Evolutionary conservation across 2,888 invertebrate species (phyloP), one percentile per base, ranked within the genome.

Genomic region (Augiades crinisus): DNA sequence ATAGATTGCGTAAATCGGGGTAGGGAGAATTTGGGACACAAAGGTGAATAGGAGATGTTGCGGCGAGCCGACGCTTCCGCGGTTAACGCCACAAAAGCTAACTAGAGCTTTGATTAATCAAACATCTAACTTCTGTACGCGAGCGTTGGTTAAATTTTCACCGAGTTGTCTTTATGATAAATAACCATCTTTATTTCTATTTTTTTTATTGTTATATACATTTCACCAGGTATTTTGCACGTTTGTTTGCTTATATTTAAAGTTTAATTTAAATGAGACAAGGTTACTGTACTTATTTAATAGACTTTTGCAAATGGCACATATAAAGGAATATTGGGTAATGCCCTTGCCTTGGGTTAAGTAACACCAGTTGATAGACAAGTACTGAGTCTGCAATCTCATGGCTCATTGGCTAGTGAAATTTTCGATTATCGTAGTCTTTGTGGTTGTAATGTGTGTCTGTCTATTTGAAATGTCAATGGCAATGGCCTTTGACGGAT

Each of bases 401-500:
- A 33, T 45, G 45, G 45, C 36, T 36, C 45, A 45, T 24, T 45
- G 45, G 36, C 5, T 45, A 24, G 45, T 36, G 36, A 45, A 45
- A 45, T 36, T 34, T 22, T 45, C 45, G 24, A 45, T 45, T 24
- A 45, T 45, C 34, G 45, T 8, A n/a, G 16, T n/a, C n/a, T 47
- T n/a, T n/a, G n/a, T n/a, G n/a, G n/a, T n/a, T n/a, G n/a, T n/a
- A n/a, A n/a, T n/a, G n/a, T n/a, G n/a, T n/a, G n/a, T n/a, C n/a
- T n/a, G n/a, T n/a, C n/a, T n/a, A n/a, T n/a, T n/a, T n/a, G n/a
- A n/a, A n/a, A n/a, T n/a, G n/a, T n/a, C n/a, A n/a, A n/a, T n/a
- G n/a, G n/a, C n/a, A n/a, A n/a, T n/a, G n/a, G n/a, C n/a, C n/a
- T n/a, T n/a, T n/a, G n/a, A n/a, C n/a, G n/a, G n/a, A n/a, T n/a